Conservation (phyloP, 2,888 invertebrate genomes). For the Acleris sparsana region DNA sequence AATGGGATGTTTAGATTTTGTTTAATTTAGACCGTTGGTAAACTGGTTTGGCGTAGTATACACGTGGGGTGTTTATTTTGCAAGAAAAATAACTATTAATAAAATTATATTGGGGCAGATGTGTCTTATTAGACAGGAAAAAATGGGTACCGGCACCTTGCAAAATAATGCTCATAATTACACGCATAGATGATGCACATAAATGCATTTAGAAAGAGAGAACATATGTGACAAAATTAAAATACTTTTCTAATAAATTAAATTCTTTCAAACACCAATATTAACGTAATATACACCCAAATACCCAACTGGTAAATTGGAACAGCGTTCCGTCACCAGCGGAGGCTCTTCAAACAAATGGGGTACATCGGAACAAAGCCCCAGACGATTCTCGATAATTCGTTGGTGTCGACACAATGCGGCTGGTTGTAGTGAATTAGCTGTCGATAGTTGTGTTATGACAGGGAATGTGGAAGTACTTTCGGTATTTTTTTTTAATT, state of each 20-base stretch:
- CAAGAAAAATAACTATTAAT: too few relatives aligned
- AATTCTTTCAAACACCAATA: not conserved
- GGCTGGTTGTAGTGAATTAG: constrained; percentile 1
- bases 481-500: too few relatives aligned
- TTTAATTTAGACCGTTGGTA: constrained; percentile 2
- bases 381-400: not conserved
- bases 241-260: too few relatives aligned
- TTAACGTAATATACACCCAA: not conserved
- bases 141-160: too few relatives aligned
- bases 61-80: too few relatives aligned
- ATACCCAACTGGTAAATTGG: not conserved
- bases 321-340: not conserved
- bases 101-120: too few relatives aligned
- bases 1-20: constrained; percentile 2
- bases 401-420: not conserved
- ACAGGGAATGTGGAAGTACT: not conserved
- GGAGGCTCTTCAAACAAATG: constrained; percentile 6
- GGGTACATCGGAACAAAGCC: constrained; percentile 7
- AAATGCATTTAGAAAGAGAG: too few relatives aligned
- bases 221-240: too few relatives aligned
- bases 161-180: too few relatives aligned
- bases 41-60: not conserved
- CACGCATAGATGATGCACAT: too few relatives aligned
- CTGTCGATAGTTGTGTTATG: constrained; percentile 1
- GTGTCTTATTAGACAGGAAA: too few relatives aligned